A percentile compares a stretch with the other conserved stretches of the same genome.
These are phyloP conservation scores for Tinea pellionella DNA, from an alignment of 2,888 invertebrate species.

Conservation along the genomic window DNA sequence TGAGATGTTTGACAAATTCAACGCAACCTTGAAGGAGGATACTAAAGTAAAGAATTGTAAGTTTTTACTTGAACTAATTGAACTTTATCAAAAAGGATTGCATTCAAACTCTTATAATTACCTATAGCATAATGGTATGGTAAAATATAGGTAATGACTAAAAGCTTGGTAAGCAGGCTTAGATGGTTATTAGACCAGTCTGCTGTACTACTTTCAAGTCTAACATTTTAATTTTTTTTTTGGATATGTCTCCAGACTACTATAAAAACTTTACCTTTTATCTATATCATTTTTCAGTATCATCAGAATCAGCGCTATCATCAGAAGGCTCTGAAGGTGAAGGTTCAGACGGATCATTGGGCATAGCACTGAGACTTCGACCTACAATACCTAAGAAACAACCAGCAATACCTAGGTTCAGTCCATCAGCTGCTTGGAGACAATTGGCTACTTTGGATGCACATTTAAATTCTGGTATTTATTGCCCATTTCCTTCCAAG, in stretches of 20 bases:
- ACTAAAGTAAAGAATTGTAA: slow-evolving; percentile 49
- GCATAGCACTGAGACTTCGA: slow-evolving; percentile 78
- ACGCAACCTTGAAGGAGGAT: slow-evolving; percentile 41
- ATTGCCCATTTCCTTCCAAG: neutral
- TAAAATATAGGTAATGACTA: too few relatives aligned
- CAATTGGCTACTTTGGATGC: slow-evolving; percentile 74
- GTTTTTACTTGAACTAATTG: slow-evolving; percentile 19
- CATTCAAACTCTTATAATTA: too few relatives aligned
- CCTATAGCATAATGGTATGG: too few relatives aligned
- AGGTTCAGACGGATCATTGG: slow-evolving; percentile 61
- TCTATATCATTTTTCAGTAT: slow-evolving; percentile 33
- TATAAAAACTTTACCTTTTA: too few relatives aligned
- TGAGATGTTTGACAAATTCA: slow-evolving; percentile 49
- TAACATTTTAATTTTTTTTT: too few relatives aligned
- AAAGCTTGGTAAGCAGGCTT: too few relatives aligned
- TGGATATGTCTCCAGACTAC: too few relatives aligned
- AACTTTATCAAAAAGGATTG: too few relatives aligned
- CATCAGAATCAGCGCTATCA: slow-evolving; percentile 69
- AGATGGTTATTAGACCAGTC: too few relatives aligned
- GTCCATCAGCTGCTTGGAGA: slow-evolving; percentile 86
- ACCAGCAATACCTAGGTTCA: slow-evolving; percentile 81
- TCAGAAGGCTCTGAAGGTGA: slow-evolving; percentile 64
- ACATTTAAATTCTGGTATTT: slow-evolving; percentile 44
- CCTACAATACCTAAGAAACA: slow-evolving; percentile 85
- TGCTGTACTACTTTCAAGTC: too few relatives aligned